A percentile compares a stretch with the other conserved stretches of the same genome.
Evolutionary conservation across 2,113 vertebrate genomes (phyloP).

Genomic region (Pachypanchax playfairii): DNA sequence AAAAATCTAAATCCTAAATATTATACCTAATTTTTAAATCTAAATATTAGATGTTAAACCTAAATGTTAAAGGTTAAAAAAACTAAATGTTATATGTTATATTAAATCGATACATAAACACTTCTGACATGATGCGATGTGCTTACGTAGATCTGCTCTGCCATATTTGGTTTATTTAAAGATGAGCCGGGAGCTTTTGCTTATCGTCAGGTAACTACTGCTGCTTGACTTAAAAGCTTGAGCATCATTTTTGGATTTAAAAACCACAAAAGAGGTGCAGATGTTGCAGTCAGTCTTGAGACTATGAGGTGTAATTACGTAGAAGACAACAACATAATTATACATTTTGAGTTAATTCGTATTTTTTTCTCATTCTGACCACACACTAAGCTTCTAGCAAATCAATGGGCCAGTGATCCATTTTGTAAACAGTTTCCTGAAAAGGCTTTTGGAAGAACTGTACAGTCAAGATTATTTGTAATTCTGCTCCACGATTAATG

Average conservation of each 20-base stretch:
- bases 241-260: not conserved
- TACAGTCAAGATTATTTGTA: not conserved
- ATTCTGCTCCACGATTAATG: no score
- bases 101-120: no score
- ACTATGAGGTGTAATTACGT: not conserved
- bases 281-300: not conserved
- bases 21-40: no score
- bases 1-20: no score
- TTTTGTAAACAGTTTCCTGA: not conserved
- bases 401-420: not conserved
- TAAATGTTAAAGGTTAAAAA: no score
- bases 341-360: not conserved
- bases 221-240: not conserved
- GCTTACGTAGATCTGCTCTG: not conserved
- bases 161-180: no score
- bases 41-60: no score
- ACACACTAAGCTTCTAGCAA: not conserved
- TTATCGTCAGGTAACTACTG: not conserved
- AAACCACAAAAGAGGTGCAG: not conserved
- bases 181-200: no score
- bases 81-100: no score
- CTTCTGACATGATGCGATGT: not conserved
- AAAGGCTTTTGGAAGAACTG: no score
- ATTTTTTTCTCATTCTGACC: not conserved
- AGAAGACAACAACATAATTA: not conserved